Evolutionary conservation across 2,888 invertebrate species (phyloP), one percentile per base, ranked within the genome.

Genomic region (Fissipunctia ypsillon): DNA sequence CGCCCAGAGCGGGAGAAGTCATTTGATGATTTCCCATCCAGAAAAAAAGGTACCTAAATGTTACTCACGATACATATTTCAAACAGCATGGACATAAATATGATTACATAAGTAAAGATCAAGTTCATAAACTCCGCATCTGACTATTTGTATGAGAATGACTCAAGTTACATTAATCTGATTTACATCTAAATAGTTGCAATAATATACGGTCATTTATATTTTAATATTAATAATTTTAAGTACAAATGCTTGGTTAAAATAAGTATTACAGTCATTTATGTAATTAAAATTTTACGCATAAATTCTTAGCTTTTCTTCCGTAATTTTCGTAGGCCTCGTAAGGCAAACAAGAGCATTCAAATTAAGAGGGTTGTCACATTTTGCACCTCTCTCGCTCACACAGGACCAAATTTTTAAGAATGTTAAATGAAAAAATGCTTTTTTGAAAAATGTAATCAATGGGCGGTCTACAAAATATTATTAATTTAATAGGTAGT

Each of bases 181-280:
- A 64, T 64, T 77, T 35, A 69, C 64, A 75, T 75, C 3, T 61
- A 25, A 63, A 63, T 73, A 48, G 3, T 38, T 73, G n/a, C 38
- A 38, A 28, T 54, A 22, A 31, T 48, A 56, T 41, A 50, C 10
- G 6, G 41, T 48, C 0, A 16, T 57, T 71, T 71, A 19, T 10
- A 22, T 38, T 69, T 9, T 16, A 71, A 38, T 45, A 28, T 50
- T 19, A 35, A 10, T 69, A 12, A 22, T 25, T 22, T 69, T 45
- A 56, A 45, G 3, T 25, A 45, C 16, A 19, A 7, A 35, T 54
- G 31, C 14, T n/a, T n/a, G 4, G 19, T 41, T 65, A 28, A 25
- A 22, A 28, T 41, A 50, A 64, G 7, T n/a, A 16, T 6, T 10
- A 28, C 2, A 31, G 41, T 65, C 12, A 10, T 45, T 22, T 2